phyloP scores from a whole-genome alignment of 2,797 vertebrate species.

The Gobio occitaniae region DNA sequence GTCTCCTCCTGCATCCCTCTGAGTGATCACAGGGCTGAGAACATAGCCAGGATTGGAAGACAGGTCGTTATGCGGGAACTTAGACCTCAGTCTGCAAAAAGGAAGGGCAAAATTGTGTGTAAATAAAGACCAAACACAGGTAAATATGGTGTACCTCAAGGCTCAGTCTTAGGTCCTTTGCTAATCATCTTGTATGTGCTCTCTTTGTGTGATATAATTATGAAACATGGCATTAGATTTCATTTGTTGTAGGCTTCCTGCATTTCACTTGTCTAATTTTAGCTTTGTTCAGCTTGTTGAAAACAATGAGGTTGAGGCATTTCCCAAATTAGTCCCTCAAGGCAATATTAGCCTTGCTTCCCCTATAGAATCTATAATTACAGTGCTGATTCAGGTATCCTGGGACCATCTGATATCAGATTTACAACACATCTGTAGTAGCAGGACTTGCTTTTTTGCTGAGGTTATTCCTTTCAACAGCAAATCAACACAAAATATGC shows the following conservation, averaged over 20 bases:
- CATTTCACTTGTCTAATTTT: not conserved
- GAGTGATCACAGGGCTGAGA: slow-evolving; percentile 90
- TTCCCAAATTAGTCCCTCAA: not conserved
- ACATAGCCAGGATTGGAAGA: slow-evolving; percentile 91
- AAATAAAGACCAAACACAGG: not conserved
- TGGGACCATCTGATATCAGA: slow-evolving; percentile 2
- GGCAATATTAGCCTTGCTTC: not conserved
- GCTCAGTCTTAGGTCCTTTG: not conserved
- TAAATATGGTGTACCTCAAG: slow-evolving; percentile 18
- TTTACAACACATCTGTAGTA: not conserved
- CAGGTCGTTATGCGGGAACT: slow-evolving; percentile 78
- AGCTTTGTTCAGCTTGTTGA: not conserved
- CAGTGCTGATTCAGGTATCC: not conserved
- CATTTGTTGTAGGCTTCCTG: not conserved
- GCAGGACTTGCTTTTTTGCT: not conserved
- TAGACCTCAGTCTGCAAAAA: slow-evolving; percentile 83
- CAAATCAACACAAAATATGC: not conserved
- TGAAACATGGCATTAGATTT: not conserved
- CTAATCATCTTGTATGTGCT: not conserved
- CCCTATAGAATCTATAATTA: not conserved
- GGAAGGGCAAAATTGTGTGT: not conserved
- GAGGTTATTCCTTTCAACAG: slow-evolving; percentile 1
- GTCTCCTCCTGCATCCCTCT: slow-evolving; percentile 84
- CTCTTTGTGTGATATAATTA: not conserved
- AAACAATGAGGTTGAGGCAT: slow-evolving; percentile 2